Evolutionary conservation across 2,113 vertebrate genomes (phyloP), one percentile per base, ranked within the genome.

Genomic region (Pangasianodon gigas): DNA sequence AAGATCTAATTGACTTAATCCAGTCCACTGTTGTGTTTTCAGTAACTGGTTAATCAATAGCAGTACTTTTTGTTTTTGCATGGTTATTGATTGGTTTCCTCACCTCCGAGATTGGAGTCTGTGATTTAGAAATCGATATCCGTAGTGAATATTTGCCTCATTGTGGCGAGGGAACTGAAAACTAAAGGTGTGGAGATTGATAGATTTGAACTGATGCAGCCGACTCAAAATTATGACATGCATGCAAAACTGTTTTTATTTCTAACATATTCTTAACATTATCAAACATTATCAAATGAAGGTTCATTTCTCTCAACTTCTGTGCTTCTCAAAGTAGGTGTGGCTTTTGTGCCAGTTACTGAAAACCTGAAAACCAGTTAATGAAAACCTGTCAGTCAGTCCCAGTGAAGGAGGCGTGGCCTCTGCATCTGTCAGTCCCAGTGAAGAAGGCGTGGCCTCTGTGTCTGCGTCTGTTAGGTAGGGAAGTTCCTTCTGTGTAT

Each of bases 1-100:
- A 58, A 3, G 32, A 81, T 81, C 26, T 54, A 32, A 52, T 81
- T 19, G 29, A 81, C 48, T 81, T 32, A 18, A 8, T 81, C 48
- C 32, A 18, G 26, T 54, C 79, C 16, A 32, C 79, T 82, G 48
- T 54, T 82, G 80, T 37, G 80, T 82, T 82, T 54, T 82, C 51
- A 82, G 81, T 41, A 83, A 58, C 9, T 14, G n/a, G 52, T 11
- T 82, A 82, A 58, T 37, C 54, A 24, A 58, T 58, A 41, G 7
- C 54, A 41, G 54, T 58, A 56, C 81, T 80, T 80, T 80, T 21
- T 83, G 56, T 56, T 13, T 54, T 54, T 54, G 32, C 19, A 56
- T 24, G n/a, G 16, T 21, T 54, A 82, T 82, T 54, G 79, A 82
- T 82, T 82, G 51, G 32, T 82, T 82, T 56, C 19, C n/a, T 82